A percentile compares a stretch with the other conserved stretches of the same genome.
These are phyloP conservation scores for Drosophila murphyi DNA, from an alignment of 1,140 invertebrate genomes.

Conservation along the genomic window DNA sequence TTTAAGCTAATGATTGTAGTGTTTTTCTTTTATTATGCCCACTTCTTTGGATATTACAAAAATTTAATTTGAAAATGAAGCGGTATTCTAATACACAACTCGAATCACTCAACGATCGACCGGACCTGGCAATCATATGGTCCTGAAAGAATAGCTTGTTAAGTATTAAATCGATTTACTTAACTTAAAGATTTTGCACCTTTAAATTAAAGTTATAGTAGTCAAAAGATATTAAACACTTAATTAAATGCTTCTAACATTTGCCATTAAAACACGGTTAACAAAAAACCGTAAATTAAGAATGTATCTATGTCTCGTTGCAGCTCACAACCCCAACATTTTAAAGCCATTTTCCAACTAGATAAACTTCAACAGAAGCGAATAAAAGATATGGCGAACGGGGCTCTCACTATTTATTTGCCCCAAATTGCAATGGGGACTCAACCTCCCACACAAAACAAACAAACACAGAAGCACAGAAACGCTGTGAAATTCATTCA, in stretches of 20 bases:
- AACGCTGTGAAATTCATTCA: constrained; percentile 56
- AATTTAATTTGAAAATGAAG: too few species aligned
- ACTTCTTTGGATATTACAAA: too few species aligned
- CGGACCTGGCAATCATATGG: too few species aligned
- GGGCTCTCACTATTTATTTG: constrained; percentile 70
- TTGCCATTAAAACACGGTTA: neutral
- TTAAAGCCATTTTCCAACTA: constrained; percentile 64
- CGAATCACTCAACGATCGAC: too few species aligned
- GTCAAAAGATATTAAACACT: too few species aligned
- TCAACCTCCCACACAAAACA: constrained; percentile 2
- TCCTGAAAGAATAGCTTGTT: too few species aligned
- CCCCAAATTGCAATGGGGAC: constrained; percentile 60
- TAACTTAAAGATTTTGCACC: too few species aligned
- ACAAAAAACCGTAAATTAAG: neutral
- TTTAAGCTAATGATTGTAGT: too few species aligned
- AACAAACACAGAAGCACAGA: constrained; percentile 4
- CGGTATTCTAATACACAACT: too few species aligned
- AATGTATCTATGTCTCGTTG: neutral
- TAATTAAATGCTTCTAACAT: neutral
- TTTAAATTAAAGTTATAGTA: too few species aligned
- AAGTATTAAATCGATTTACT: too few species aligned
- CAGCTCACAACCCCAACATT: constrained; percentile 30
- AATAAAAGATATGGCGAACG: constrained; percentile 50
- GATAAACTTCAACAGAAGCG: constrained; percentile 61
- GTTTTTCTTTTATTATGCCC: too few species aligned